phyloP scores from a whole-genome alignment of 2,888 invertebrate species.

The Patella pellucida region DNA sequence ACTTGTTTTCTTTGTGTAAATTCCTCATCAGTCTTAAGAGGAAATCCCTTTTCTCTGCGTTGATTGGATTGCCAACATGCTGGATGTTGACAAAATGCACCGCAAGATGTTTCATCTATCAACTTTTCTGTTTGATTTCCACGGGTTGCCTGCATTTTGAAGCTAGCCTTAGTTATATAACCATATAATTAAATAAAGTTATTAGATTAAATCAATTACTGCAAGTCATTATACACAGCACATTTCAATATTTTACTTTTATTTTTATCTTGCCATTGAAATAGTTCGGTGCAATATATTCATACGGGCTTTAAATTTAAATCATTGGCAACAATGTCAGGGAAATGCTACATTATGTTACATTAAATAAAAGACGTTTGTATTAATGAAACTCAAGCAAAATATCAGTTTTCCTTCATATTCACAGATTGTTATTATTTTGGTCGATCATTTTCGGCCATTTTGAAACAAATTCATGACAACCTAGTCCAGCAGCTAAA shows the following conservation, averaged over 20 bases:
- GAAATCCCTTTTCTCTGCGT: conserved; percentile 51
- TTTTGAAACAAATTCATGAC: conserved; percentile 60
- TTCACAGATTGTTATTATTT: no score
- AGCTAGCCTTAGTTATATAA: conserved; percentile 14
- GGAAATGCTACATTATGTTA: no score
- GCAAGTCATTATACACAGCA: background rate
- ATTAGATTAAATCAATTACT: no score
- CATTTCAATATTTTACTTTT: background rate
- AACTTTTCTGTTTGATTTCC: no score
- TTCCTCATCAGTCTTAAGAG: conserved; percentile 20
- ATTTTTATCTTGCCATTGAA: no score
- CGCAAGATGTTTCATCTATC: conserved; percentile 58
- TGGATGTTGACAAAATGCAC: conserved; percentile 63
- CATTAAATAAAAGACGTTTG: no score
- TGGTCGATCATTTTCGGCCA: conserved; percentile 37
- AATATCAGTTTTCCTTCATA: no score
- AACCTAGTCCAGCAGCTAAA: conserved; percentile 35
- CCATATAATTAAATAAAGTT: no score
- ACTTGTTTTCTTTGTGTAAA: conserved; percentile 39
- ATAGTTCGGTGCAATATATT: no score
- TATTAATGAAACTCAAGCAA: no score
- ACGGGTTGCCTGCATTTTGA: background rate
- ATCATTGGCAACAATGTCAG: no score
- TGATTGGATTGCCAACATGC: conserved; percentile 60
- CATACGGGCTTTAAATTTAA: no score